A percentile compares a stretch with the other conserved stretches of the same genome.
phyloP scores from a whole-genome alignment of 2,113 vertebrate genomes.

The Lagopus leucura region DNA sequence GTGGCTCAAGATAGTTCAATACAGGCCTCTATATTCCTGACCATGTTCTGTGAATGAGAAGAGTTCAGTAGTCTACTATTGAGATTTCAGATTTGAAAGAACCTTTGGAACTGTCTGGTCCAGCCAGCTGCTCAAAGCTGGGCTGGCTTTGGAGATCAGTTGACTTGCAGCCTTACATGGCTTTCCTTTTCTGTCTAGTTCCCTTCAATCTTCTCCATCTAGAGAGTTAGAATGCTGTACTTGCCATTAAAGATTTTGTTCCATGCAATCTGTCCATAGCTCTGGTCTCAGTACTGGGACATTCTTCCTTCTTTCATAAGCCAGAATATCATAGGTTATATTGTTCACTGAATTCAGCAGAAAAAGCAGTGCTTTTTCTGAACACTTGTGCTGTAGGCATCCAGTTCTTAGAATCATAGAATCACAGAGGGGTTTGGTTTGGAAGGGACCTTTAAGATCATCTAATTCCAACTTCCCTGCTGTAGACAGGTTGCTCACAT shows the following conservation, averaged over 20 bases:
- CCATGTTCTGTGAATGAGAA: not conserved
- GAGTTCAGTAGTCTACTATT: not conserved
- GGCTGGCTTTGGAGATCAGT: not conserved
- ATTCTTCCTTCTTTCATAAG: not conserved
- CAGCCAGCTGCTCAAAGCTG: not conserved
- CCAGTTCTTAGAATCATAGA: not conserved
- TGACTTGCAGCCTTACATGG: not conserved
- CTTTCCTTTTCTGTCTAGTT: not conserved
- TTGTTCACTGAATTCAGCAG: not conserved
- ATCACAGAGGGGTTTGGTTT: no score
- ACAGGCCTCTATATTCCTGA: not conserved
- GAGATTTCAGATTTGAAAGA: not conserved
- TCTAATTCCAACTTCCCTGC: no score
- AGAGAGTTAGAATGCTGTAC: not conserved
- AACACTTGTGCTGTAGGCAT: not conserved
- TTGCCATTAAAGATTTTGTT: not conserved
- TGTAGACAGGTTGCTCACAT: no score
- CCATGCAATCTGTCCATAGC: not conserved
- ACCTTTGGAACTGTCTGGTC: not conserved
- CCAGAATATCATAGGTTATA: rapidly evolving
- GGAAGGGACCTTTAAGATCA: no score
- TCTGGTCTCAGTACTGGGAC: not conserved
- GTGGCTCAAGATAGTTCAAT: not conserved
- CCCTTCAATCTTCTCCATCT: not conserved
- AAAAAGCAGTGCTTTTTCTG: not conserved